phyloP scores from a whole-genome alignment of 2,888 invertebrate species.

The Sinelater perroti region DNA sequence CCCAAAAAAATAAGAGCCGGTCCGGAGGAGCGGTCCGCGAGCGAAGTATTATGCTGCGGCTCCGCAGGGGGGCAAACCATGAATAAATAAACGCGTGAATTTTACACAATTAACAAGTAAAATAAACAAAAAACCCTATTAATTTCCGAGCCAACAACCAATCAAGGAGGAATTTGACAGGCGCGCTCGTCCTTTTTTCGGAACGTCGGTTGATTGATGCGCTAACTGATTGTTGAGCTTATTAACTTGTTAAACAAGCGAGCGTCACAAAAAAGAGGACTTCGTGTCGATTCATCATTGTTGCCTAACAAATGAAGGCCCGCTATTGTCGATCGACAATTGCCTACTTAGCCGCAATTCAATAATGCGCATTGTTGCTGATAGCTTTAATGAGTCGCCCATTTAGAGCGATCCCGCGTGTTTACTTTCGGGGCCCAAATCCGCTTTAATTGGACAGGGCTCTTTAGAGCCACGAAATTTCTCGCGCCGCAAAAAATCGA shows the following conservation, averaged over 20 bases:
- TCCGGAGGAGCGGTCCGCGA: slow-evolving; percentile 53
- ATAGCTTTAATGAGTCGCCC: slow-evolving; percentile 49
- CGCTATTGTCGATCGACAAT: slow-evolving; percentile 57
- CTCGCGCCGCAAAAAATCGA: slow-evolving; percentile 33
- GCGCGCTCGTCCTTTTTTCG: slow-evolving; percentile 40
- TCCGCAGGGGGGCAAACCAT: slow-evolving; percentile 59
- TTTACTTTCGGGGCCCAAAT: slow-evolving; percentile 45
- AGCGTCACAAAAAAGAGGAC: slow-evolving; percentile 47
- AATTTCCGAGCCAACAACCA: slow-evolving; percentile 60
- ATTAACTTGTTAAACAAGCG: slow-evolving; percentile 61
- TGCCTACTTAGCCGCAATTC: slow-evolving; percentile 53
- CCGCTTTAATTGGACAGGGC: slow-evolving; percentile 47
- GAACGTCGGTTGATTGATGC: slow-evolving; percentile 57
- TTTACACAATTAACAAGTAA: slow-evolving; percentile 64
- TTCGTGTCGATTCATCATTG: slow-evolving; percentile 56
- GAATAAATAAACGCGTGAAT: slow-evolving; percentile 64
- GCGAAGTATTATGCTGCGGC: slow-evolving; percentile 58
- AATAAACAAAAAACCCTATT: slow-evolving; percentile 61
- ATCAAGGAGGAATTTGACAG: slow-evolving; percentile 60
- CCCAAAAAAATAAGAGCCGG: slow-evolving; percentile 46
- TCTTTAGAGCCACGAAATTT: slow-evolving; percentile 41
- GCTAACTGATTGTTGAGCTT: slow-evolving; percentile 61
- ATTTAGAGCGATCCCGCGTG: slow-evolving; percentile 43
- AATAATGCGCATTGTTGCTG: slow-evolving; percentile 49
- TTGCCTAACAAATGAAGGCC: slow-evolving; percentile 56